Base-by-base conservation (phyloP, 2,797 vertebrate species). In the Fratercula arctica region DNA sequence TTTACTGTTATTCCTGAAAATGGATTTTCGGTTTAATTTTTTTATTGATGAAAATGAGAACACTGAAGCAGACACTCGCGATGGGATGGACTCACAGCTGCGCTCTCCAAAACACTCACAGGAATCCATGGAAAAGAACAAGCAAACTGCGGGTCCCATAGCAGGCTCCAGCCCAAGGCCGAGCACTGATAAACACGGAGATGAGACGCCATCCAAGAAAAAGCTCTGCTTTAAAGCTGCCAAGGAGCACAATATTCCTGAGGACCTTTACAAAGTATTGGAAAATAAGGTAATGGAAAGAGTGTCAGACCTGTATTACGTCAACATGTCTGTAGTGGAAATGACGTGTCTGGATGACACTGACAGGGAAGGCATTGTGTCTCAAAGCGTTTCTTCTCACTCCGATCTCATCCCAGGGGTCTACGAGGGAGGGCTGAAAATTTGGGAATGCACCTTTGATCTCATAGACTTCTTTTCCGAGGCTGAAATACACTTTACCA, bases 401-500 rank as follows among this genome's bases (percentile, higher is more conserved):
- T 99, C 99, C 18, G 99, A 99, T 96, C 98, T 99, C 81, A 99
- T 99, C 96, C 97, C 99, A 7, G 99, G 99, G 35, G 97, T 99
- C 79, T 99, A 99, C 3, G 99, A 99, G 97, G 99, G 99, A 70
- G 99, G 99, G n/a, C 98, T 99, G 95, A 99, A 99, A 97, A 99
- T 99, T 95, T 99, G 99, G 99, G 99, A 99, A 96, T 99, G 99
- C 97, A 99, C 99, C 6, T 99, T 99, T 54, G 99, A 99, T 96
- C 98, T 99, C 25, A 86, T 99, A 35, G 97, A 98, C 84, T 98
- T 99, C 96, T 89, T 99, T 50, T 98, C 98, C 5, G 97, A 98
- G 83, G 97, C 98, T 23, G 96, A 97, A 29, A 97, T 98, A 93
- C 97, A 97, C 4, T 99, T 99, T 89, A 64, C 96, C 57, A 98